phyloP scores from a whole-genome alignment of 1,140 invertebrate species.

The Pogonomyrmex barbatus region DNA sequence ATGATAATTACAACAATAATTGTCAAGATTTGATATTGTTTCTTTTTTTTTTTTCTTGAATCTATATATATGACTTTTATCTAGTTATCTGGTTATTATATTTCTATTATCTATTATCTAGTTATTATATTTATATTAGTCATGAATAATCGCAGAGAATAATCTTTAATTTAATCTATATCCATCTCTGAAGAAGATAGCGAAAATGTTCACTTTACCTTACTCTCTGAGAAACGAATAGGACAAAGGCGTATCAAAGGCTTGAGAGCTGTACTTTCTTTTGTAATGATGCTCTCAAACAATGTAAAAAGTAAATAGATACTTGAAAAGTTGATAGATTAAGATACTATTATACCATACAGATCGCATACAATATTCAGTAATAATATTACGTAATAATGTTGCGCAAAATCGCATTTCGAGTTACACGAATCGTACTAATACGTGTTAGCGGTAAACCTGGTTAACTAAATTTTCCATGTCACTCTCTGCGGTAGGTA shows the following conservation, averaged over 20 bases:
- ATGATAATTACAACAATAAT: neutral
- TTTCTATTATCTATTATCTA: neutral
- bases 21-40: neutral
- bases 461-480: slow-evolving; percentile 45
- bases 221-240: neutral
- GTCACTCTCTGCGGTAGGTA: neutral
- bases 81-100: neutral
- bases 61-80: neutral
- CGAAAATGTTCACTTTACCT: neutral
- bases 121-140: neutral
- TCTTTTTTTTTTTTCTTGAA: neutral
- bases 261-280: neutral
- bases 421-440: slow-evolving; percentile 21
- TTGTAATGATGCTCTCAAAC: slow-evolving; percentile 11
- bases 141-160: neutral
- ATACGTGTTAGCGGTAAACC: slow-evolving; percentile 23
- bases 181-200: neutral
- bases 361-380: neutral
- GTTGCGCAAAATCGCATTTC: slow-evolving; percentile 35
- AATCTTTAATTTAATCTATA: neutral
- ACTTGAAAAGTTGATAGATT: neutral
- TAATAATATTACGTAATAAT: slow-evolving; percentile 44
- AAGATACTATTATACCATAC: too few species aligned
- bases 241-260: slow-evolving; percentile 9
- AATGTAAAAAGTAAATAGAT: neutral